phyloP scores from a whole-genome alignment of 1,140 invertebrate species.

The Ladona fulva region DNA sequence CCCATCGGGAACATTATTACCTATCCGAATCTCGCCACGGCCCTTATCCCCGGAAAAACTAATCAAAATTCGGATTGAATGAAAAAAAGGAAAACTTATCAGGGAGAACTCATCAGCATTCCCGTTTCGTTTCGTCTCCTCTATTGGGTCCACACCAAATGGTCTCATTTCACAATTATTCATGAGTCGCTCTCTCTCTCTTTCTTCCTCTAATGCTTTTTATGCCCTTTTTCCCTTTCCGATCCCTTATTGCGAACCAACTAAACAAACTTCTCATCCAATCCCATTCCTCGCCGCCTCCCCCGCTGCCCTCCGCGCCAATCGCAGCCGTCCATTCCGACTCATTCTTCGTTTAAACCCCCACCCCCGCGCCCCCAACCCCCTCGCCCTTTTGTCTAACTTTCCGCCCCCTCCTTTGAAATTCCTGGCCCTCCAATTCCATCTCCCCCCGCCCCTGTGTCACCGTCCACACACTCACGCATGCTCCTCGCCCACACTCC shows the following conservation, averaged over 20 bases:
- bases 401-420: background rate
- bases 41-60: background rate
- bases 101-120: background rate
- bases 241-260: background rate
- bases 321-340: background rate
- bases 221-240: background rate
- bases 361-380: background rate
- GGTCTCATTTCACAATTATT: conserved; percentile 2
- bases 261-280: background rate
- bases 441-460: background rate
- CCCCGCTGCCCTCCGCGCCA: background rate
- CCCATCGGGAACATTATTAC: no score
- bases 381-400: background rate
- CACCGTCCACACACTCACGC: background rate
- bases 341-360: background rate
- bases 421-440: background rate
- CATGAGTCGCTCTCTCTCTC: background rate
- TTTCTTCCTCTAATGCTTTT: background rate
- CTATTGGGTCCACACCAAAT: background rate
- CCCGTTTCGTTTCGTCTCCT: background rate
- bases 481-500: background rate
- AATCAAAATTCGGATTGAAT: conserved; percentile 1
- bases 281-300: background rate
- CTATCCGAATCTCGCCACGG: no score
- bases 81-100: background rate